Base-by-base conservation (phyloP, 2,797 vertebrate genomes). In the Smutsia temminckii region DNA sequence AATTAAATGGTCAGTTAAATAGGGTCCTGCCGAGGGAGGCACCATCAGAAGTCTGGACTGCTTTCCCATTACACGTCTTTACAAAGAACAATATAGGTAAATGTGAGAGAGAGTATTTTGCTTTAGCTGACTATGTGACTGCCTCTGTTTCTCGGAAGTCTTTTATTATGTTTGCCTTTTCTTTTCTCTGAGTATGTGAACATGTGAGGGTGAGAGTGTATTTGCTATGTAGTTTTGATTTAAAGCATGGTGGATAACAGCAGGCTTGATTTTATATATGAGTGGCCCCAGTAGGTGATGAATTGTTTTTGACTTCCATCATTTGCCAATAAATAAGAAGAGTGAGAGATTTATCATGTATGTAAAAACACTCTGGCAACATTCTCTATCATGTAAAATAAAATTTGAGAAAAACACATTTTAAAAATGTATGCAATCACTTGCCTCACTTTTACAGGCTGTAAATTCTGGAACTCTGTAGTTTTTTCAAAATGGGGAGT, bases 251-350 rank as follows among this genome's bases (percentile, higher is more conserved):
- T 77, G 69, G 53, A 1, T 68, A 95, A 71, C 80, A 95, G 91
- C 93, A 91, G 84, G 68, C 49, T 77, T 92, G 57, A 77, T 95
- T 96, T 97, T 95, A 96, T 97, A 95, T 94, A 90, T 1, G 69
- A 95, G 83, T 95, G 87, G 80, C 59, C 92, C 23, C 91, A 42
- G 89, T 77, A 92, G 94, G 94, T 93, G 89, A 97, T 85, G 69
- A 90, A 94, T 97, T 96, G 84, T 91, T 97, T 94, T 88, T 85
- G 91, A 92, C 94, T 96, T 95, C 89, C 87, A 95, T 96, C 78
- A 93, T 97, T 89, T 89, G 87, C 42, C 69, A 74, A 95, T 97
- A 96, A 95, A 96, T 96, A 96, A 95, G 84, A 93, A 89, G 90
- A 91, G 17, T 49, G 80, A 96, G 89, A 94, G 95, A 64, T 96